phyloP scores from a whole-genome alignment of 2,888 invertebrate genomes.

The Cryptosula pallasiana region DNA sequence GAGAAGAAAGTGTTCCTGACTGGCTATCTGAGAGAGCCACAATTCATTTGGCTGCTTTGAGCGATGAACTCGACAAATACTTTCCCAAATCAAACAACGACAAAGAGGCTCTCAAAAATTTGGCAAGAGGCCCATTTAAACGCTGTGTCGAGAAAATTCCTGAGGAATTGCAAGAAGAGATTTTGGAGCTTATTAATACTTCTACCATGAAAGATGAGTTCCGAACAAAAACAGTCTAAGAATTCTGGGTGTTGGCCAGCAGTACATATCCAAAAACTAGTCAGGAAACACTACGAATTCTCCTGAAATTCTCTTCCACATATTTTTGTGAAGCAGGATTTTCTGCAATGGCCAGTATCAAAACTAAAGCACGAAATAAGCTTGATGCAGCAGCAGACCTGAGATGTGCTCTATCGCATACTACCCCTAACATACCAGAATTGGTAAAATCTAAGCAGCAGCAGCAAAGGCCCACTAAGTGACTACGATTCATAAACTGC shows the following conservation, averaged over 20 bases:
- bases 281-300: neutral
- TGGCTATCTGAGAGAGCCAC: slow-evolving; percentile 6
- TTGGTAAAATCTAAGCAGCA: slow-evolving; percentile 5
- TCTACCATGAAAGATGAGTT: slow-evolving; percentile 11
- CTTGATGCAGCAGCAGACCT: slow-evolving; percentile 9
- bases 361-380: slow-evolving; percentile 15
- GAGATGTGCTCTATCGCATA: neutral
- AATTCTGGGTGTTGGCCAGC: neutral
- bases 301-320: neutral
- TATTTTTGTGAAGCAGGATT: slow-evolving; percentile 14
- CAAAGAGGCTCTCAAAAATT: neutral
- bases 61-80: neutral
- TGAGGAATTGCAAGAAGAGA: slow-evolving; percentile 1
- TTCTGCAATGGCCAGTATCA: neutral
- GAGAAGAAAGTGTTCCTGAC: neutral
- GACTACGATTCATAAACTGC: neutral
- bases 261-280: neutral
- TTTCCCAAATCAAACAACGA: neutral
- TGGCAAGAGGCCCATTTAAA: neutral
- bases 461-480: slow-evolving; percentile 19
- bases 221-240: neutral
- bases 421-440: neutral
- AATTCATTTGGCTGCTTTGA: slow-evolving; percentile 1
- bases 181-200: neutral
- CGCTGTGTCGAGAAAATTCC: slow-evolving; percentile 6